Conservation (phyloP, 2,888 invertebrate genomes). For the Torymus auratus region DNA sequence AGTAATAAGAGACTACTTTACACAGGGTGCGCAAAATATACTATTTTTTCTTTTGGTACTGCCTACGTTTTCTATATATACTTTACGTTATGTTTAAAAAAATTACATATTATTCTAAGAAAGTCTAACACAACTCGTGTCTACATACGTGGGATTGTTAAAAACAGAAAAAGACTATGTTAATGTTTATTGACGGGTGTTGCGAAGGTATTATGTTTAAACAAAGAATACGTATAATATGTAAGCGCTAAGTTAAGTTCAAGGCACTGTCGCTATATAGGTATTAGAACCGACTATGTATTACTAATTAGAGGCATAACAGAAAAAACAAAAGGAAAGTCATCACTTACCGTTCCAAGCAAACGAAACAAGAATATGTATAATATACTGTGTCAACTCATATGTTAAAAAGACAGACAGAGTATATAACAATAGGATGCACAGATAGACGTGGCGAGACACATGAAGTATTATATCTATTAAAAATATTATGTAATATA, state of each 20-base stretch:
- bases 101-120: neutral
- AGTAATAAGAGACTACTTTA: constrained; percentile 32
- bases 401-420: neutral
- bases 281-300: constrained; percentile 17
- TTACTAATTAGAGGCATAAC: constrained; percentile 31
- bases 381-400: neutral
- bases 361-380: constrained; percentile 41
- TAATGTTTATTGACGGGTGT: no score
- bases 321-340: constrained; percentile 47
- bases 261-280: constrained; percentile 21
- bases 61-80: neutral
- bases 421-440: constrained; percentile 36
- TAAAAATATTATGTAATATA: constrained; percentile 13
- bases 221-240: neutral
- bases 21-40: constrained; percentile 48
- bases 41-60: constrained; percentile 18
- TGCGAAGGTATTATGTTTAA: no score
- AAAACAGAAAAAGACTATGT: no score
- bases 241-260: constrained; percentile 45
- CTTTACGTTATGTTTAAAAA: neutral
- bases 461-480: constrained; percentile 31
- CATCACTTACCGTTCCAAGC: constrained; percentile 55
- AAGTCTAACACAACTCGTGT: no score
- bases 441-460: constrained; percentile 25
- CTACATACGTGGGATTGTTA: no score